Percentiles rank a stretch among this genome's conserved stretches.
These are phyloP conservation scores for Spilosoma lubricipeda DNA, from an alignment of 2,888 invertebrate species.

Conservation along the genomic window DNA sequence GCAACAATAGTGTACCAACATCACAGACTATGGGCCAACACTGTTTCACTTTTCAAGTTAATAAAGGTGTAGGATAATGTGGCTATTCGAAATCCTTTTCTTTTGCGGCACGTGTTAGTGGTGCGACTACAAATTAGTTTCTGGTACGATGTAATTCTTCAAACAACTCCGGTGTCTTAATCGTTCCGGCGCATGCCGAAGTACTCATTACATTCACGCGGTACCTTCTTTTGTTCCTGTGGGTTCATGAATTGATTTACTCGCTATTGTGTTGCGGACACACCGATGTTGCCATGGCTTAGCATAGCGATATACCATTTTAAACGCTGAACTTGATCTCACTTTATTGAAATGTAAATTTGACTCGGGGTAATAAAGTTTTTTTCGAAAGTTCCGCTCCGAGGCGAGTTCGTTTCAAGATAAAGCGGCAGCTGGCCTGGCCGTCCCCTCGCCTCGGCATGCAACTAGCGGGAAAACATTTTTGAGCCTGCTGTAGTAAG, in stretches of 20 bases:
- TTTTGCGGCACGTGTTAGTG: conserved; percentile 63
- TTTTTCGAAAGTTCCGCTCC: conserved; percentile 56
- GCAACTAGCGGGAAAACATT: conserved; percentile 62
- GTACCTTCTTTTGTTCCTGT: conserved; percentile 69
- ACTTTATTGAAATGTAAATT: conserved; percentile 73
- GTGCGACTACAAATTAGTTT: conserved; percentile 76
- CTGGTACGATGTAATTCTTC: conserved; percentile 62
- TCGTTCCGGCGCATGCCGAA: conserved; percentile 60
- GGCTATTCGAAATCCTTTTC: conserved; percentile 62
- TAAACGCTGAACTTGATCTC: conserved; percentile 44
- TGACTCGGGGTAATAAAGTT: conserved; percentile 55
- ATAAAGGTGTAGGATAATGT: conserved; percentile 69
- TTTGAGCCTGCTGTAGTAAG: conserved; percentile 62
- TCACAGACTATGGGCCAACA: conserved; percentile 31
- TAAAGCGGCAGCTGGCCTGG: conserved; percentile 76
- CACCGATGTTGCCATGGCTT: conserved; percentile 34
- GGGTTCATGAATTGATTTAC: conserved; percentile 77
- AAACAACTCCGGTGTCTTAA: conserved; percentile 70
- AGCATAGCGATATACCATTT: conserved; percentile 56
- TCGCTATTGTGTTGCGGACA: conserved; percentile 69
- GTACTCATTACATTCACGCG: conserved; percentile 63
- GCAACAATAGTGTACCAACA: conserved; percentile 47
- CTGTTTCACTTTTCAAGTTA: conserved; percentile 61
- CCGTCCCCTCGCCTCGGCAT: conserved; percentile 71
- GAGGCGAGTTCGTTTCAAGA: conserved; percentile 65